phyloP scores from a whole-genome alignment of 1,140 invertebrate species.

The Eumaeus atala region DNA sequence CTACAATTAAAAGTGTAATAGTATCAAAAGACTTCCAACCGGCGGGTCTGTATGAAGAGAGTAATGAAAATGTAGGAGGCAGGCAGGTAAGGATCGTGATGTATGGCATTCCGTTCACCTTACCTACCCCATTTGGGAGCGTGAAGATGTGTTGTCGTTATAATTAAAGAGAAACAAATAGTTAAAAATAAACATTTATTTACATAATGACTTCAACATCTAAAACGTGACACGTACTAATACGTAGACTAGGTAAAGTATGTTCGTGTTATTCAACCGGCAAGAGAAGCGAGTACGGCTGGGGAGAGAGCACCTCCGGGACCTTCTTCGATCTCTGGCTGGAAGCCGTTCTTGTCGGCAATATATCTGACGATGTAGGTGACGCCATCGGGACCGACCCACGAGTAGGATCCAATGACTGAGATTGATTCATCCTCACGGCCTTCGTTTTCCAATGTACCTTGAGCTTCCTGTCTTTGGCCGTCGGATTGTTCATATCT shows the following conservation, averaged over 20 bases:
- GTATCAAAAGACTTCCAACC: too few species aligned
- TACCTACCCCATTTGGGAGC: too few species aligned
- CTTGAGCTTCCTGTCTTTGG: constrained; percentile 74
- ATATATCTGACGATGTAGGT: constrained; percentile 78
- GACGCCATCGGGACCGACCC: constrained; percentile 73
- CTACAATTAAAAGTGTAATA: too few species aligned
- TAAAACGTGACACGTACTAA: not conserved
- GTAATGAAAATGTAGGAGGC: too few species aligned
- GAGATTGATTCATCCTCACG: constrained; percentile 54
- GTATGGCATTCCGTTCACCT: too few species aligned
- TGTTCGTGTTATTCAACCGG: constrained; percentile 34
- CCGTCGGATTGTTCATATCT: constrained; percentile 74
- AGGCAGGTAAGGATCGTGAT: too few species aligned
- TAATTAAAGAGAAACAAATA: too few species aligned
- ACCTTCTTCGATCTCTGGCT: constrained; percentile 74
- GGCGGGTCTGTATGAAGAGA: too few species aligned
- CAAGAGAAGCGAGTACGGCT: constrained; percentile 39
- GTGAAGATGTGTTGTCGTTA: too few species aligned
- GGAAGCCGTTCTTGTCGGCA: constrained; percentile 84
- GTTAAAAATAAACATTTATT: constrained; percentile 11
- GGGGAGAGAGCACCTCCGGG: constrained; percentile 75
- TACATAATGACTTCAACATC: constrained; percentile 1
- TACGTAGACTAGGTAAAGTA: not conserved
- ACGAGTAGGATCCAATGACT: constrained; percentile 72
- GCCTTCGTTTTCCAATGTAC: constrained; percentile 75